phyloP scores from a whole-genome alignment of 2,797 vertebrate species.

The Periparus ater region DNA sequence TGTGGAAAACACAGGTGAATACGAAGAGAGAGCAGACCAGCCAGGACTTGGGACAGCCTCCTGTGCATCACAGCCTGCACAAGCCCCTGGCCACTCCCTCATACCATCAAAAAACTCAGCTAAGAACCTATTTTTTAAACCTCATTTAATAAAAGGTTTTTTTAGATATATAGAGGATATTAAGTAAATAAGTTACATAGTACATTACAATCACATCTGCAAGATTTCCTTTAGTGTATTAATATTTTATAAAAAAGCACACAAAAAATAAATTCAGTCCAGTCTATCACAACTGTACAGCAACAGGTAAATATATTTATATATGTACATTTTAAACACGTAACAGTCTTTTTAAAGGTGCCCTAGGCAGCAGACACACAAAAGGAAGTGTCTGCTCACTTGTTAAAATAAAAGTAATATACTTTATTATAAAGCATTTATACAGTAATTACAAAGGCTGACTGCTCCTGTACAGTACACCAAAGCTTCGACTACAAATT shows the following conservation, averaged over 20 bases:
- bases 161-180: slow-evolving; percentile 79
- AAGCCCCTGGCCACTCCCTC: not conserved
- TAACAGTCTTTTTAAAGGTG: slow-evolving; percentile 83
- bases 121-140: slow-evolving; percentile 66
- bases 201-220: slow-evolving; percentile 83
- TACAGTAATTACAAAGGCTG: slow-evolving; percentile 81
- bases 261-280: slow-evolving; percentile 83
- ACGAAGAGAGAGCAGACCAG: not conserved
- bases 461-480: slow-evolving; percentile 76
- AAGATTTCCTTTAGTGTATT: slow-evolving; percentile 84
- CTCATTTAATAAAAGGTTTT: slow-evolving; percentile 82
- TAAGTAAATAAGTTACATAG: slow-evolving; percentile 85
- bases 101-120: not conserved
- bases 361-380: slow-evolving; percentile 79
- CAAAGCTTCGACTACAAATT: slow-evolving; percentile 71
- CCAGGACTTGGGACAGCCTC: fast-evolving
- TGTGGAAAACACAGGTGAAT: not conserved
- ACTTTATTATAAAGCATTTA: slow-evolving; percentile 81
- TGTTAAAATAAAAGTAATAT: slow-evolving; percentile 81
- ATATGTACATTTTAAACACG: slow-evolving; percentile 77
- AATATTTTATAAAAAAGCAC: slow-evolving; percentile 82
- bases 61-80: not conserved
- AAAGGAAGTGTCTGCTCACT: slow-evolving; percentile 79
- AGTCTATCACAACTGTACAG: slow-evolving; percentile 84
- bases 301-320: slow-evolving; percentile 77